Conservation (phyloP, 2,797 vertebrate genomes). For the Neopelma chrysocephalum region DNA sequence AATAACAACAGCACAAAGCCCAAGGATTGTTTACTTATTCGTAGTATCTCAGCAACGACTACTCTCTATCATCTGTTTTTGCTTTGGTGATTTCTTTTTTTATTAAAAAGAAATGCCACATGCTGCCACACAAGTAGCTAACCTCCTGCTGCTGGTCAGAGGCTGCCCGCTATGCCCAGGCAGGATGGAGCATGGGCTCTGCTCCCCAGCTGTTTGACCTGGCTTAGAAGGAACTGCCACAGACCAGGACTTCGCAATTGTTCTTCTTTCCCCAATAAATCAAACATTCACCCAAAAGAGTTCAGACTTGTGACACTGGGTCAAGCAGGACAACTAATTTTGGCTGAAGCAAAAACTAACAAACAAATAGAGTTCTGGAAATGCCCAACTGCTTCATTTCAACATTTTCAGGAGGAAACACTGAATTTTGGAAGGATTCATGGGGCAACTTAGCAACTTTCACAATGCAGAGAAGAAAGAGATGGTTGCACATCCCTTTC, state of each 20-base stretch:
- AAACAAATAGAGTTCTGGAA: background rate
- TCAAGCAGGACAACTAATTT: slow-evolving; percentile 7
- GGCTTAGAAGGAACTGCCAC: background rate
- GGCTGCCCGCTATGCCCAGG: slow-evolving; percentile 32
- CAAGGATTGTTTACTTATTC: slow-evolving; percentile 72
- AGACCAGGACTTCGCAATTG: background rate
- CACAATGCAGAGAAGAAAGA: background rate
- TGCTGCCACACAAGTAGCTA: slow-evolving; percentile 73
- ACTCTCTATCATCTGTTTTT: slow-evolving; percentile 78
- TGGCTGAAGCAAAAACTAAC: background rate
- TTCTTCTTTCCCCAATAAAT: background rate
- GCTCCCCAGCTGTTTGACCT: slow-evolving; percentile 15
- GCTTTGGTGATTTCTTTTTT: slow-evolving; percentile 75
- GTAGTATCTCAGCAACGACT: slow-evolving; percentile 73
- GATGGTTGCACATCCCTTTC: background rate
- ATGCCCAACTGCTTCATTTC: background rate
- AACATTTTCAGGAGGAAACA: slow-evolving; percentile 32
- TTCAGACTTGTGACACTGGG: background rate
- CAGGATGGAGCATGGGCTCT: slow-evolving; percentile 8
- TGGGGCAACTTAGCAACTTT: background rate
- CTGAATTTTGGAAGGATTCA: slow-evolving; percentile 16
- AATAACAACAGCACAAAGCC: slow-evolving; percentile 55
- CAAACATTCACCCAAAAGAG: fast-evolving
- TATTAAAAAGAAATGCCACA: slow-evolving; percentile 73
- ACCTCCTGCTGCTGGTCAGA: slow-evolving; percentile 66